These are phyloP conservation scores for Laothoe populi DNA, from an alignment of 2,888 invertebrate species.

Conservation along the genomic window DNA sequence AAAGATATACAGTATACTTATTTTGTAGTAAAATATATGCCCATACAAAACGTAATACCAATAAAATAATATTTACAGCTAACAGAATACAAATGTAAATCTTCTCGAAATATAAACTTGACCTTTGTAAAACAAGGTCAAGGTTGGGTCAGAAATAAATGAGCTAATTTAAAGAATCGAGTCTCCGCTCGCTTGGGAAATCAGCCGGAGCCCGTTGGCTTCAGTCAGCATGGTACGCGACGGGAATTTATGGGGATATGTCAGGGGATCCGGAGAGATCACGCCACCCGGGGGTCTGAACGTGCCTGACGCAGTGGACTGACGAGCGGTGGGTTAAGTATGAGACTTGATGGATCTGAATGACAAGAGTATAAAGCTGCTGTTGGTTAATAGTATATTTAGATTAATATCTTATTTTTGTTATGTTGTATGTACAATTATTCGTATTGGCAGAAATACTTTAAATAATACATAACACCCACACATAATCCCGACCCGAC, in stretches of 20 bases:
- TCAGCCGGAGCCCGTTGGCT: conserved; percentile 51
- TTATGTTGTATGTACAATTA: too few relatives aligned
- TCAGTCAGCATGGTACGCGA: conserved; percentile 56
- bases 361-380: too few relatives aligned
- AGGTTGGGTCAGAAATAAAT: conserved; percentile 48
- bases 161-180: conserved; percentile 57
- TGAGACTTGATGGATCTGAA: neutral
- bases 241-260: conserved; percentile 67
- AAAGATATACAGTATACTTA: neutral
- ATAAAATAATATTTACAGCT: neutral
- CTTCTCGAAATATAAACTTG: conserved; percentile 39
- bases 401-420: too few relatives aligned
- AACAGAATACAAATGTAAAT: conserved; percentile 13
- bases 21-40: too few relatives aligned
- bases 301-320: conserved; percentile 18
- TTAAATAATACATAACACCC: too few relatives aligned
- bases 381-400: too few relatives aligned
- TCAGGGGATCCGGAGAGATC: conserved; percentile 47
- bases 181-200: conserved; percentile 65
- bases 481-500: too few relatives aligned
- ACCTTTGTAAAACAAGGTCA: conserved; percentile 41
- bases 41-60: neutral
- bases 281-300: conserved; percentile 32
- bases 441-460: too few relatives aligned
- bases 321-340: neutral